Evolutionary conservation across 2,113 vertebrate genomes (phyloP).

Genomic region (Serilophus lunatus): DNA sequence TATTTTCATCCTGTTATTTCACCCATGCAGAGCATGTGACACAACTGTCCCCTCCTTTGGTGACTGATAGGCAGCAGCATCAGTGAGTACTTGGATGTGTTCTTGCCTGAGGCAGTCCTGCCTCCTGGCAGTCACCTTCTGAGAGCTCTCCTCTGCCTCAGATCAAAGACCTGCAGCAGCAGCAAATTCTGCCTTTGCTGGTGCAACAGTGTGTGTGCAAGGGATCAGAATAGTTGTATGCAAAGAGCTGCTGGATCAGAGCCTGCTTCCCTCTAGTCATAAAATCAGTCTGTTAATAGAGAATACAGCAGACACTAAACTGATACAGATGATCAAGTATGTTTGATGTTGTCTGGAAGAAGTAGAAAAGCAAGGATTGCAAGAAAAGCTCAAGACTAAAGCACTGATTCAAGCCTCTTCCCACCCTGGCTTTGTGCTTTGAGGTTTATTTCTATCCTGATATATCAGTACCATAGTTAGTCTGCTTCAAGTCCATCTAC

Average conservation of each 20-base stretch:
- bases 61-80: constrained; percentile 20
- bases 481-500: background rate
- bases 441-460: background rate
- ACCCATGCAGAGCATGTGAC: background rate
- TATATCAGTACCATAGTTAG: background rate
- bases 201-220: background rate
- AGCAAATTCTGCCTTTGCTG: background rate
- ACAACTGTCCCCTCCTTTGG: background rate
- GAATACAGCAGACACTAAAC: background rate
- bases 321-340: background rate
- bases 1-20: constrained; percentile 9
- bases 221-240: constrained; percentile 1
- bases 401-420: background rate
- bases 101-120: constrained; percentile 26
- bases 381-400: background rate
- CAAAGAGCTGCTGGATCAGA: constrained; percentile 23
- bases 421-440: background rate
- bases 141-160: constrained; percentile 8
- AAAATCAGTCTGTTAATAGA: background rate
- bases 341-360: background rate
- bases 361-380: background rate
- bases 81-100: background rate
- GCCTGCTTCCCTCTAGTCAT: background rate
- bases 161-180: constrained; percentile 1
- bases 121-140: constrained; percentile 22